phyloP scores from a whole-genome alignment of 2,797 vertebrate species.

The Peromyscus nudipes region DNA sequence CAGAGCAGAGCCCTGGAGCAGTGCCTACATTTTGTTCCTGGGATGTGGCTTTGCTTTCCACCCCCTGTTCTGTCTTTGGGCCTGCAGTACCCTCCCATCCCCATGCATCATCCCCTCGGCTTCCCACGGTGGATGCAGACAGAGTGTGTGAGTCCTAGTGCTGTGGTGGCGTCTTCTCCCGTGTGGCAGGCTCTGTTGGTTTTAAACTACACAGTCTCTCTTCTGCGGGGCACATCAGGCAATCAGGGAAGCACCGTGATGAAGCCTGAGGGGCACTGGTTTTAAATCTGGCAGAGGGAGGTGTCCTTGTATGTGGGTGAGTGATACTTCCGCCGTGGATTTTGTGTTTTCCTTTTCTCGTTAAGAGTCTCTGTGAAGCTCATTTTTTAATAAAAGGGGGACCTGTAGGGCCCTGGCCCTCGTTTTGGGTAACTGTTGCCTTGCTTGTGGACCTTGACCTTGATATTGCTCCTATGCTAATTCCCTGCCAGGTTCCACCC shows the following conservation, averaged over 20 bases:
- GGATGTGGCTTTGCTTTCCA: not conserved
- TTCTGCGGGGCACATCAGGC: slow-evolving; percentile 29
- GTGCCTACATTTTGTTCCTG: not conserved
- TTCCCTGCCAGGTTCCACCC: too few species aligned
- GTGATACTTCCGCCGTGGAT: slow-evolving; percentile 2
- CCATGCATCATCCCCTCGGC: not conserved
- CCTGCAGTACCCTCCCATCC: not conserved
- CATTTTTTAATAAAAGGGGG: too few species aligned
- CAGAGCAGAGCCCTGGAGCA: not conserved
- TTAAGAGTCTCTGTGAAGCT: not conserved
- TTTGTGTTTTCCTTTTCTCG: not conserved
- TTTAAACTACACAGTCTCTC: not conserved
- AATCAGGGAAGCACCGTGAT: not conserved
- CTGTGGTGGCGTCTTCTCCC: not conserved
- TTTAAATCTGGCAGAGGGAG: not conserved
- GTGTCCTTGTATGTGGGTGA: not conserved
- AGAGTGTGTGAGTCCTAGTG: not conserved
- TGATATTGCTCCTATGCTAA: too few species aligned
- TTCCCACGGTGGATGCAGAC: not conserved
- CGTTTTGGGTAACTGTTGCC: too few species aligned
- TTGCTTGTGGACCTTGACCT: too few species aligned
- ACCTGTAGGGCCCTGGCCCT: too few species aligned
- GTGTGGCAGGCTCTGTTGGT: not conserved
- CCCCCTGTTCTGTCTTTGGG: not conserved
- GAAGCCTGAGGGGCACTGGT: slow-evolving; percentile 21